Conservation (phyloP, 2,113 vertebrate genomes). For the Myrmophylax atrothorax region DNA sequence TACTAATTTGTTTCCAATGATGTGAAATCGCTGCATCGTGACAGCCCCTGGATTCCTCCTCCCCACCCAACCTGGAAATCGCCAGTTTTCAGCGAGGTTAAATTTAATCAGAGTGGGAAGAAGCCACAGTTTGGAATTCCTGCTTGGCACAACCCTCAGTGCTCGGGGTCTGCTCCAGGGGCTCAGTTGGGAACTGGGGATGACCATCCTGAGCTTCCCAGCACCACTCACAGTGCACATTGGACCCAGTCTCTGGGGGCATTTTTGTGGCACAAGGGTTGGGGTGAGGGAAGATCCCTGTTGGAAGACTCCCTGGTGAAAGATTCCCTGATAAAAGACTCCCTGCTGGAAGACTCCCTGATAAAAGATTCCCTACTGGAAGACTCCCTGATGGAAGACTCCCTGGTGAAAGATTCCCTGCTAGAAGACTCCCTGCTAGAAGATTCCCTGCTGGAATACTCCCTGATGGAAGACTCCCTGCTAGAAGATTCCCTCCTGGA, state of each 20-base stretch:
- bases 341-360: no score
- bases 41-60: background rate
- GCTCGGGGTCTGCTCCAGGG: background rate
- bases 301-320: no score
- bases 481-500: no score
- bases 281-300: background rate
- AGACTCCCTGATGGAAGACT: no score
- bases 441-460: no score
- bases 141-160: background rate
- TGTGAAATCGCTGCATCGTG: background rate
- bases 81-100: background rate
- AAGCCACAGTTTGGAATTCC: background rate
- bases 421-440: no score
- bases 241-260: background rate
- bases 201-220: background rate
- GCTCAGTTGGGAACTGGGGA: background rate
- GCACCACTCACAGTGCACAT: accelerated
- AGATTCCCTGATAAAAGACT: no score
- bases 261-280: background rate
- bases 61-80: background rate
- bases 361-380: no score
- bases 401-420: no score
- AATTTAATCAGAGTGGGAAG: background rate
- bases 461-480: no score
- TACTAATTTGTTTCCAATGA: background rate